Evolutionary conservation across 2,797 vertebrate genomes (phyloP).

Genomic region (Chelon labrosus): DNA sequence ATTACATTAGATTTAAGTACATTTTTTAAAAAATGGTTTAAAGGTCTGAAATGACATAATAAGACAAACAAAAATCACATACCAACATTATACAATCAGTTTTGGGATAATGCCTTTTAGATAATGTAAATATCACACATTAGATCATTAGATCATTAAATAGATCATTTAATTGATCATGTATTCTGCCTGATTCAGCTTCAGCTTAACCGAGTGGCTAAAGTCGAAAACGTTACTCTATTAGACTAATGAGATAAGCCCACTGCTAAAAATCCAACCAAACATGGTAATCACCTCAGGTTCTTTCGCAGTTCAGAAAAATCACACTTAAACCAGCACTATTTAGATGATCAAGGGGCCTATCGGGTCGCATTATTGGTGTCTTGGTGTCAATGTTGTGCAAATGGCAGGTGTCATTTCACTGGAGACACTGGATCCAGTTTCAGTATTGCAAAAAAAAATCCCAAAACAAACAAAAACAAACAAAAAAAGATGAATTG

Average conservation of each 20-base stretch:
- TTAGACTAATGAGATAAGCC: constrained; percentile 1
- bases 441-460: neutral
- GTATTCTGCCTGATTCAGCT: neutral
- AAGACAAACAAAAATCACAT: too few species aligned
- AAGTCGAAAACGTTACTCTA: constrained; percentile 27
- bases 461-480: too few species aligned
- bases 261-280: neutral
- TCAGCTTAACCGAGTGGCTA: neutral
- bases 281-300: neutral
- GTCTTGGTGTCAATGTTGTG: too few species aligned
- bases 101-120: too few species aligned
- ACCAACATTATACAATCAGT: too few species aligned
- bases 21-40: neutral
- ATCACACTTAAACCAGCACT: neutral
- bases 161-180: neutral
- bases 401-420: neutral
- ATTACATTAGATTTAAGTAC: neutral
- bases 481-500: too few species aligned
- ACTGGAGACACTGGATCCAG: neutral
- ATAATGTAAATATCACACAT: too few species aligned
- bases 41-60: neutral
- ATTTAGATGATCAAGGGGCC: neutral
- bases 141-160: too few species aligned
- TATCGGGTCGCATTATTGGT: neutral
- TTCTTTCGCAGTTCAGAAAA: neutral